Evolutionary conservation across 2,888 invertebrate genomes (phyloP).

Genomic region (Hydrotaea cyrtoneurina): DNA sequence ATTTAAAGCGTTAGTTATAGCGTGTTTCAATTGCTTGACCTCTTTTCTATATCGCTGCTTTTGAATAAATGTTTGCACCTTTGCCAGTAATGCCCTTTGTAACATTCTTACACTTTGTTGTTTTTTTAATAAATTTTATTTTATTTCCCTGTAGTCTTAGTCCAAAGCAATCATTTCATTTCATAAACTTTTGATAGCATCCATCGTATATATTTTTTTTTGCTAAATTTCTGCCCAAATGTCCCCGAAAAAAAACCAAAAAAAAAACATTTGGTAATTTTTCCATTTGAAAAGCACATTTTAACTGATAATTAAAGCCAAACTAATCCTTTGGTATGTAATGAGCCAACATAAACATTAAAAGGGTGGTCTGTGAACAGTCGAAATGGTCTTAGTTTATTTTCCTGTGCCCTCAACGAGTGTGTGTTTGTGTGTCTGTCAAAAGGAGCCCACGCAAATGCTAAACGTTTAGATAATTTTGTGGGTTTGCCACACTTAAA

Average conservation of each 20-base stretch:
- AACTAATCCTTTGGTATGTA: slow-evolving; percentile 64
- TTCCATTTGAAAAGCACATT: slow-evolving; percentile 50
- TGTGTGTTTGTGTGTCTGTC: background rate
- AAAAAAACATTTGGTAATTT: slow-evolving; percentile 55
- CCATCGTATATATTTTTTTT: too few species aligned
- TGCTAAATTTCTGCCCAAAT: background rate
- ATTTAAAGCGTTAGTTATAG: too few species aligned
- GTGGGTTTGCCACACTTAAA: slow-evolving; percentile 33
- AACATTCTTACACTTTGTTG: too few species aligned
- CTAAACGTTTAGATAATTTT: slow-evolving; percentile 55
- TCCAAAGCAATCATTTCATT: too few species aligned
- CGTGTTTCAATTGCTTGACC: too few species aligned
- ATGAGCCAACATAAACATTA: slow-evolving; percentile 66
- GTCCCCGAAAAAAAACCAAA: slow-evolving; percentile 9
- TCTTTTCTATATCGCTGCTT: too few species aligned
- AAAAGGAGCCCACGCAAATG: background rate
- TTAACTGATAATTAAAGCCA: slow-evolving; percentile 64
- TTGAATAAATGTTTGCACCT: too few species aligned
- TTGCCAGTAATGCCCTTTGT: too few species aligned
- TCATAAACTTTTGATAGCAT: too few species aligned
- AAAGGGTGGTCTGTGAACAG: slow-evolving; percentile 55
- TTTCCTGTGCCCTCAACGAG: slow-evolving; percentile 7
- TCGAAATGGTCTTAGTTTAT: background rate
- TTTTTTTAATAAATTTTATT: too few species aligned
- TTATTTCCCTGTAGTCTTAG: too few species aligned